Base-by-base conservation (phyloP, 2,797 vertebrate genomes). In the Myripristis murdjan region DNA sequence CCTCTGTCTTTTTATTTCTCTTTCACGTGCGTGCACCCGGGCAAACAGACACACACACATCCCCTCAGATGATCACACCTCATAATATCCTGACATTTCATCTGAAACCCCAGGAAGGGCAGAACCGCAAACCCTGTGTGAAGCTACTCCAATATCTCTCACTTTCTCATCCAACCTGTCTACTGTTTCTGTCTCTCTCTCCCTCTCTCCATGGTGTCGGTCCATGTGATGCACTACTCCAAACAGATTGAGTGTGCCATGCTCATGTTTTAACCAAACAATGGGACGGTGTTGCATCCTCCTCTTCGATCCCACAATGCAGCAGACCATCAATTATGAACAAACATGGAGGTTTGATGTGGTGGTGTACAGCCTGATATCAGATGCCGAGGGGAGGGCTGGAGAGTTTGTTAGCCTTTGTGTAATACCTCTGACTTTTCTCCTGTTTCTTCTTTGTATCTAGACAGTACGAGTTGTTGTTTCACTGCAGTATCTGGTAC, bases 311-410 rank as follows among this genome's bases (percentile, higher is more conserved):
- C 55, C 43, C 70, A 65, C 54, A 64, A 23, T 67, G 70, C 71
- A 22, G 53, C 73, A 71, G 60, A 67, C 44, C 75, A 85, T 87
- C 73, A 82, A 77, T 87, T 83, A 89, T 88, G 83, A 79, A 81
- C 70, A 67, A 28, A 79, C 35, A 43, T 75, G 53, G 33, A 49
- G 70, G 69, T 81, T 76, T 86, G 56, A 84, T 82, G 77, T 58
- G 55, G 49, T 63, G 31, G 47, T 48, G 67, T 72, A 77, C 72
- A 82, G 71, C 75, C 68, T 68, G 73, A 73, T 77, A 24, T 73
- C 57, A 67, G 54, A 48, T 23, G 10, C 1, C 4, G 15, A 56
- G 61, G 72, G 58, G 28, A 77, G 35, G 66, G 39, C 41, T 61
- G 66, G 63, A 62, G 75, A 46, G 81, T 83, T 28, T 67, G 48